Evolutionary conservation across 2,888 invertebrate genomes (phyloP), one percentile per base, ranked within the genome.

Genomic region (Brenthis hecate): DNA sequence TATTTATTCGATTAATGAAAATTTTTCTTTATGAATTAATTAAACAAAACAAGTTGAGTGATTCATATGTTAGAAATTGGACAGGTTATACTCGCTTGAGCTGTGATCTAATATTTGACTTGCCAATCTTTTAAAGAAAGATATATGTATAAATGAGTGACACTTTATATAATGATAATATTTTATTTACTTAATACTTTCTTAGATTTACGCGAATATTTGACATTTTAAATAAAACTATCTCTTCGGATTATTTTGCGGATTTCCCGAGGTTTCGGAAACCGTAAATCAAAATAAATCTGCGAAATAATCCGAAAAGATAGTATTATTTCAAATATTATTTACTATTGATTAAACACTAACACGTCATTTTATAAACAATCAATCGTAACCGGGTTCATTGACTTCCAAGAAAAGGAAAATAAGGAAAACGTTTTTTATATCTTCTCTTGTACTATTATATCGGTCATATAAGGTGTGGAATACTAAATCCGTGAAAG

Each of bases 401-500:
- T 19, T 16, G 2, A n/a, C 14, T 36, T 23, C 19, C 13, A 56
- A 57, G 43, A 32, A 60, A 32, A 19, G 32, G 13, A 61, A 47
- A 56, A 56, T 61, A 55, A 61, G 32, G 48, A 61, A 58, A 63
- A 62, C 57, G 14, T 43, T 69, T 56, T 56, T 16, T 48, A 60
- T 68, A 65, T 68, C 64, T 53, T 61, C 5, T n/a, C 8, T 50
- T 36, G 16, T 16, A 60, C 56, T 36, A 28, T 61, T 60, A 69
- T 67, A 71, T 68, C 64, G 56, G 66, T 68, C 66, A 68, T 16
- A 61, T 36, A 65, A 61, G 54, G 66, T 48, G 65, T 71, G 53
- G 73, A 71, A 73, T 74, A 74, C 69, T 65, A 71, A 78, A 81
- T 82, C 78, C 80, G 90, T 84, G 91, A 92, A 92, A 91, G 91